phyloP scores from a whole-genome alignment of 2,113 vertebrate species.

The Pluvialis apricaria region DNA sequence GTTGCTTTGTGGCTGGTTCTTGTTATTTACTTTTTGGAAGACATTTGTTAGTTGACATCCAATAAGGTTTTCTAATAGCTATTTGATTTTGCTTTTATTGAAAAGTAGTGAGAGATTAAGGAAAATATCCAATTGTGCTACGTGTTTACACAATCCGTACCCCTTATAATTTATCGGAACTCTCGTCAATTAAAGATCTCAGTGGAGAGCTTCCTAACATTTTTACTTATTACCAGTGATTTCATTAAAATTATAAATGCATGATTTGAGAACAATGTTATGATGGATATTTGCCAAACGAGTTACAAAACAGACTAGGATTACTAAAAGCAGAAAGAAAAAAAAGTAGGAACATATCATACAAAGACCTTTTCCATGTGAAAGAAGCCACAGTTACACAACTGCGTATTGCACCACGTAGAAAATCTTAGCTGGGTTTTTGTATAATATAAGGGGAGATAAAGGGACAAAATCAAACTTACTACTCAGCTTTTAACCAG shows the following conservation, averaged over 20 bases:
- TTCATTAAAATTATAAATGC: neutral
- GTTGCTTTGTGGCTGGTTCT: neutral
- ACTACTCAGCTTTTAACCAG: neutral
- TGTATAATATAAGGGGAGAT: neutral
- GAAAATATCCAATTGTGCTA: neutral
- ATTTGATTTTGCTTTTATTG: conserved; percentile 39
- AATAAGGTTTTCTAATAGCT: conserved; percentile 9
- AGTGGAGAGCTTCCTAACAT: neutral
- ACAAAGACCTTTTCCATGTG: neutral
- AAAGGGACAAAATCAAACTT: neutral
- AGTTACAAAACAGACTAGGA: neutral
- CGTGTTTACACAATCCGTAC: neutral
- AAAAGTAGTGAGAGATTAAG: conserved; percentile 19
- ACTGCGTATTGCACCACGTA: neutral
- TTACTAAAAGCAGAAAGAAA: neutral
- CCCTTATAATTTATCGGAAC: neutral
- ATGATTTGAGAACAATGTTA: neutral
- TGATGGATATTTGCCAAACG: neutral
- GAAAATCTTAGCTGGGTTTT: neutral
- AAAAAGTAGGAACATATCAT: neutral
- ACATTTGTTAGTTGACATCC: conserved; percentile 10
- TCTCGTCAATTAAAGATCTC: neutral
- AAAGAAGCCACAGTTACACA: neutral
- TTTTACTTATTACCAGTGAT: neutral
- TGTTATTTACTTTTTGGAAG: conserved; percentile 35